Evolutionary conservation across 2,888 invertebrate genomes (phyloP), one percentile per base, ranked within the genome.

Genomic region (Lithosia quadra): DNA sequence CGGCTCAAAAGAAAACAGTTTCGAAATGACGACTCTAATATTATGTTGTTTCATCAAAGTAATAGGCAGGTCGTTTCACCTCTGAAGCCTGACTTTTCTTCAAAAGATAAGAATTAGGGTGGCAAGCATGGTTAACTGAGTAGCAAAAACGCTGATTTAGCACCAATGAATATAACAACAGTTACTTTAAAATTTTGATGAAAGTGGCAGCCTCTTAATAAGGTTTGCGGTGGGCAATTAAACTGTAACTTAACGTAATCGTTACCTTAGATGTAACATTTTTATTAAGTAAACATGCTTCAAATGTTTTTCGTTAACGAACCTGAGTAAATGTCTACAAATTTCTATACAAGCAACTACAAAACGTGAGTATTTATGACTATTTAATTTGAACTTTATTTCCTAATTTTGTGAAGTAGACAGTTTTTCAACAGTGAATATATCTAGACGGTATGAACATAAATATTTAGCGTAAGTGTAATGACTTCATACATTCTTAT

Each of bases 41-140:
- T 86, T 86, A 90, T 90, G 88, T 89, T 86, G 85, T 80, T 78
- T 90, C 88, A 88, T 91, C 88, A 89, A 88, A 90, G 90, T 91
- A 91, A 91, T 89, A 87, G 88, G 79, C 79, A 75, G 81, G 86
- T 85, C 86, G 84, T 89, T 49, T 49, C 77, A 87, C 87, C 88
- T 87, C 84, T 81, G 78, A 78, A 84, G 84, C 81, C 80, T 79
- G 78, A 81, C 78, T 85, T 87, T 88, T 84, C 83, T 87, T 84
- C 77, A 72, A 81, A 84, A 87, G 88, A 90, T 89, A 89, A 88
- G 79, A 78, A 70, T 73, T 67, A 82, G 79, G 73, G 78, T 18
- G 81, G 75, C 80, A 82, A 83, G 80, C 83, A 74, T 83, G 88
- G 77, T 72, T 73, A 77, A 73, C 72, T 75, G 72, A 76, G 81